These are phyloP conservation scores for Hypselothyrea guttata DNA, from an alignment of 2,888 invertebrate genomes.

Conservation along the genomic window DNA sequence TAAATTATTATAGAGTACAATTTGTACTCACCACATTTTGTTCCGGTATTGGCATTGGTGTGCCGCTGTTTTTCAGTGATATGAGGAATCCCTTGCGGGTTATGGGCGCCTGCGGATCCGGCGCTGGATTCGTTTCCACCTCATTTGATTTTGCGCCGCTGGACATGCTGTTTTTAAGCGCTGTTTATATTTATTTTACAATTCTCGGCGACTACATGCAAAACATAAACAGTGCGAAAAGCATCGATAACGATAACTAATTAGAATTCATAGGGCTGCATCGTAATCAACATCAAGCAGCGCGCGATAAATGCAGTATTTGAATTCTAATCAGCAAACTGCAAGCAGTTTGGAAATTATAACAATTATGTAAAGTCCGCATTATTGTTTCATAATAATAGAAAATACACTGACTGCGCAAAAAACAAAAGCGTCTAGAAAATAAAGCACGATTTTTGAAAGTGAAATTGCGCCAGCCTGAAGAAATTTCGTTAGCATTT, in stretches of 20 bases:
- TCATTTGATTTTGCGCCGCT: conserved; percentile 56
- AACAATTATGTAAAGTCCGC: conserved; percentile 45
- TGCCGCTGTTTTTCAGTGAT: conserved; percentile 91
- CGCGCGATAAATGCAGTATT: conserved; percentile 7
- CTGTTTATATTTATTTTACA: conserved; percentile 16
- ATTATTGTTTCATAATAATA: conserved; percentile 51
- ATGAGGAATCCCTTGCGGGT: conserved; percentile 91
- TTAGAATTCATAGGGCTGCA: conserved; percentile 38
- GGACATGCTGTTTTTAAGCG: conserved; percentile 41
- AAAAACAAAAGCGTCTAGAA: conserved; percentile 53
- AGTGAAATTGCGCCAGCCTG: conserved; percentile 71
- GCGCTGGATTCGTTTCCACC: conserved; percentile 70
- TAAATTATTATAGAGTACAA: too few species aligned
- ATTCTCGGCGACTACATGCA: conserved; percentile 11
- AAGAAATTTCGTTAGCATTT: conserved; percentile 70
- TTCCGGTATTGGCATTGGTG: conserved; percentile 93
- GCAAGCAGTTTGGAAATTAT: too few species aligned
- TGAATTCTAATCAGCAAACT: too few species aligned
- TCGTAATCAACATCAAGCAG: not conserved
- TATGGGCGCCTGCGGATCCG: conserved; percentile 90
- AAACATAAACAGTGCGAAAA: conserved; percentile 10
- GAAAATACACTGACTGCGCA: conserved; percentile 15
- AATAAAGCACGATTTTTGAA: conserved; percentile 63
- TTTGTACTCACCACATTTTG: conserved; percentile 88
- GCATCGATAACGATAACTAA: conserved; percentile 38